A percentile compares a stretch with the other conserved stretches of the same genome.
phyloP scores from a whole-genome alignment of 2,888 invertebrate genomes.

The Agelastica alni region DNA sequence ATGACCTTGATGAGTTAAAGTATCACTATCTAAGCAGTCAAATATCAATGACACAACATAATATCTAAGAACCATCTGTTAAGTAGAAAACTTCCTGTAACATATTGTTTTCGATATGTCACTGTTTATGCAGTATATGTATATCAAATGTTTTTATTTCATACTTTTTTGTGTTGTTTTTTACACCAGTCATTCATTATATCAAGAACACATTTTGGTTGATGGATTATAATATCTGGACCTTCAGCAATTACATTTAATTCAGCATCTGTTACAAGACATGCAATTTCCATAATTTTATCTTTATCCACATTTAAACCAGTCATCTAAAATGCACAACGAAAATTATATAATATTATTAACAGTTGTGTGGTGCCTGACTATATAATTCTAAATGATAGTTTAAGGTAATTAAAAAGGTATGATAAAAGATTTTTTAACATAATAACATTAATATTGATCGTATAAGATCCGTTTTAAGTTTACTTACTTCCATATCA shows the following conservation, averaged over 20 bases:
- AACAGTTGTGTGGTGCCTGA: no score
- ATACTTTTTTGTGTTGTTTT: slow-evolving; percentile 77
- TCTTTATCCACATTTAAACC: slow-evolving; percentile 79
- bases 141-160: slow-evolving; percentile 20
- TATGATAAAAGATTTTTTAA: no score
- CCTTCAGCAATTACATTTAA: slow-evolving; percentile 76
- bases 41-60: no score
- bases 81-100: no score
- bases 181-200: slow-evolving; percentile 86
- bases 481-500: slow-evolving; percentile 66
- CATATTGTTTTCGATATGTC: neutral
- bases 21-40: no score
- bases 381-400: no score
- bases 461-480: no score
- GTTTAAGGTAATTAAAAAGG: no score
- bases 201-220: slow-evolving; percentile 70
- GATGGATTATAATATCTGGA: slow-evolving; percentile 78
- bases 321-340: slow-evolving; percentile 88
- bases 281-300: slow-evolving; percentile 87
- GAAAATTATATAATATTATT: no score
- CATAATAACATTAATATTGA: no score
- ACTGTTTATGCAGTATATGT: slow-evolving; percentile 7
- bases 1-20: no score
- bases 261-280: slow-evolving; percentile 82
- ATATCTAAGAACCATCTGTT: no score